Conservation (phyloP, 2,113 vertebrate species). For the Nycticryphes semicollaris region DNA sequence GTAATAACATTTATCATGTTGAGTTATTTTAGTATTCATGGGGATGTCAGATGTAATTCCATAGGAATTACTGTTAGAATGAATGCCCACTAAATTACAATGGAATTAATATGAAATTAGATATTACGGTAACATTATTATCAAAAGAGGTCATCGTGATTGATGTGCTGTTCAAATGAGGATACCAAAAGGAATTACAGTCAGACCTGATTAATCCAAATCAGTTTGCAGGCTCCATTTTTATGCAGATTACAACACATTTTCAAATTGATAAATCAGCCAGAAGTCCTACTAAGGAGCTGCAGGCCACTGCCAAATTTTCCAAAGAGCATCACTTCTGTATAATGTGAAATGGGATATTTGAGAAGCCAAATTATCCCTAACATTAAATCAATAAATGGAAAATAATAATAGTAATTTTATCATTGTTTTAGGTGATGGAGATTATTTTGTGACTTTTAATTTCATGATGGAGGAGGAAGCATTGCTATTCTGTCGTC, state of each 20-base stretch:
- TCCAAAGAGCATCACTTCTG: not conserved
- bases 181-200: constrained; percentile 70
- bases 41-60: constrained; percentile 63
- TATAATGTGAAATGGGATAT: not conserved
- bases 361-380: not conserved
- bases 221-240: constrained; percentile 65
- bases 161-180: constrained; percentile 70
- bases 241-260: constrained; percentile 70
- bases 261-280: constrained; percentile 69
- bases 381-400: not conserved
- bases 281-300: not conserved
- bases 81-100: constrained; percentile 72
- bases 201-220: constrained; percentile 69
- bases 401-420: not conserved
- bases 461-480: not conserved
- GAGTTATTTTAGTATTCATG: constrained; percentile 66
- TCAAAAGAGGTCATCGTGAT: constrained; percentile 73
- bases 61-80: constrained; percentile 69
- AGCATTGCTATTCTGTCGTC: not conserved
- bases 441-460: not conserved
- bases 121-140: constrained; percentile 73
- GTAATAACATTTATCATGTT: constrained; percentile 61
- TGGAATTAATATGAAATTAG: constrained; percentile 77
- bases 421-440: not conserved
- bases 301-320: constrained; percentile 7